Conservation (phyloP, 2,888 invertebrate species). For the Phaedon cochleariae region DNA sequence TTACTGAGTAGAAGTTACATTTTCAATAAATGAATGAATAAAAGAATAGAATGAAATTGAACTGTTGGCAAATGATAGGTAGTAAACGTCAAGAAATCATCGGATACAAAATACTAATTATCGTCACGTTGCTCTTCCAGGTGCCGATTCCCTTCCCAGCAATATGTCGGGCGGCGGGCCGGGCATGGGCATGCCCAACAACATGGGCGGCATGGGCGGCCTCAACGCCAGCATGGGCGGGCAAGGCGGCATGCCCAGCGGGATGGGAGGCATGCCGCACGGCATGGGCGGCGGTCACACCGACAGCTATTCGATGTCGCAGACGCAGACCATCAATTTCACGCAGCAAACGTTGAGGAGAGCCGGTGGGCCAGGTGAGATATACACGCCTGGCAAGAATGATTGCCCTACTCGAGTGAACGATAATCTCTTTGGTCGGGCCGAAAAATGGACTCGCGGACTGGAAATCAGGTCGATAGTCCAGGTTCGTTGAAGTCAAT, state of each 20-base stretch:
- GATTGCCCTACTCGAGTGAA: too few relatives aligned
- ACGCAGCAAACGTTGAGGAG: constrained; percentile 75
- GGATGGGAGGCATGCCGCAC: constrained; percentile 45
- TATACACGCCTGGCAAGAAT: not conserved
- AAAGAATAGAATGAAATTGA: too few relatives aligned
- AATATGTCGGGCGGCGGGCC: constrained; percentile 18
- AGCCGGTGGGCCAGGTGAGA: constrained; percentile 54
- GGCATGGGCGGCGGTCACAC: constrained; percentile 57
- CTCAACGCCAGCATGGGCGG: constrained; percentile 27
- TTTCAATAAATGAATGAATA: too few relatives aligned
- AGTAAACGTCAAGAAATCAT: too few relatives aligned
- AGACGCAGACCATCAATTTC: constrained; percentile 87
- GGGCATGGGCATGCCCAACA: constrained; percentile 30
- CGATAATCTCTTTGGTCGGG: too few relatives aligned
- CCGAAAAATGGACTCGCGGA: too few relatives aligned
- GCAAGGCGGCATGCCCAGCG: constrained; percentile 28
- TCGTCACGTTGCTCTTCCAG: not conserved
- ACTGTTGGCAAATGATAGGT: too few relatives aligned
- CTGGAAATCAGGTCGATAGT: too few relatives aligned
- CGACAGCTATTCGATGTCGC: constrained; percentile 78
- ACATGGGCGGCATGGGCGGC: constrained; percentile 37
- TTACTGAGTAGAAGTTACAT: too few relatives aligned
- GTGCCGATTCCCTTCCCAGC: not conserved
- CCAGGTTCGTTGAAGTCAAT: too few relatives aligned
- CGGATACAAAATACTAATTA: not conserved